Evolutionary conservation across 2,113 vertebrate species (phyloP).

Genomic region (Trinectes maculatus): DNA sequence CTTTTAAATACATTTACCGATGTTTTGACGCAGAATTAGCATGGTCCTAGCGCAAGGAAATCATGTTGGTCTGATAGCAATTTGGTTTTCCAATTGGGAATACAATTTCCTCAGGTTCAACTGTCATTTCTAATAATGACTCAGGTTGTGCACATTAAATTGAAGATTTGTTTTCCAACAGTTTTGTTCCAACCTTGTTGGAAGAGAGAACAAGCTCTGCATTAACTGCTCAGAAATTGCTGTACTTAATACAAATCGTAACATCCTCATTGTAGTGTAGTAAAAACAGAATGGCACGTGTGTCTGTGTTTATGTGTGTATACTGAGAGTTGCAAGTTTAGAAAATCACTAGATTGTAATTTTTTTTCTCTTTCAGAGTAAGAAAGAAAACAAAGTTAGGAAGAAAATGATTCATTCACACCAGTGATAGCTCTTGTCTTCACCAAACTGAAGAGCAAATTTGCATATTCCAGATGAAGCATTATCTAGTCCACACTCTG

Average conservation of each 20-base stretch:
- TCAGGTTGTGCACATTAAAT: constrained; percentile 92
- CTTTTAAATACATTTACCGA: constrained; percentile 99
- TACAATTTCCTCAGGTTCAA: constrained; percentile 99
- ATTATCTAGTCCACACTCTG: constrained; percentile 57
- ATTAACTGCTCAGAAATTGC: constrained; percentile 70
- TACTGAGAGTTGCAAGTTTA: constrained; percentile 1
- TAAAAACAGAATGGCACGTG: background rate
- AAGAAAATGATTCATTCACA: constrained; percentile 36
- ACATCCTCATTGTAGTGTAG: background rate
- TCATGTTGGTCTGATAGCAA: constrained; percentile 98
- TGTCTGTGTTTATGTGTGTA: constrained; percentile 8
- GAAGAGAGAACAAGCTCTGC: constrained; percentile 83
- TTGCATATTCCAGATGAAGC: constrained; percentile 70
- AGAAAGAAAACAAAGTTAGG: constrained; percentile 14
- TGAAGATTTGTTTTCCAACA: constrained; percentile 84
- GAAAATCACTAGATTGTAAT: constrained; percentile 18
- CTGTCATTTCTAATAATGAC: constrained; percentile 99
- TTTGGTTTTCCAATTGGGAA: constrained; percentile 99
- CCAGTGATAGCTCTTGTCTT: constrained; percentile 20
- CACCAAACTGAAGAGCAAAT: constrained; percentile 48
- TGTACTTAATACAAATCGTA: constrained; percentile 37
- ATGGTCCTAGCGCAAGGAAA: constrained; percentile 93
- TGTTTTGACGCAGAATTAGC: constrained; percentile 95
- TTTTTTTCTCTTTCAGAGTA: background rate
- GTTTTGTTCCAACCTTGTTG: constrained; percentile 67